Conservation (phyloP, 2,888 invertebrate genomes). For the Pseudoips prasinana region DNA sequence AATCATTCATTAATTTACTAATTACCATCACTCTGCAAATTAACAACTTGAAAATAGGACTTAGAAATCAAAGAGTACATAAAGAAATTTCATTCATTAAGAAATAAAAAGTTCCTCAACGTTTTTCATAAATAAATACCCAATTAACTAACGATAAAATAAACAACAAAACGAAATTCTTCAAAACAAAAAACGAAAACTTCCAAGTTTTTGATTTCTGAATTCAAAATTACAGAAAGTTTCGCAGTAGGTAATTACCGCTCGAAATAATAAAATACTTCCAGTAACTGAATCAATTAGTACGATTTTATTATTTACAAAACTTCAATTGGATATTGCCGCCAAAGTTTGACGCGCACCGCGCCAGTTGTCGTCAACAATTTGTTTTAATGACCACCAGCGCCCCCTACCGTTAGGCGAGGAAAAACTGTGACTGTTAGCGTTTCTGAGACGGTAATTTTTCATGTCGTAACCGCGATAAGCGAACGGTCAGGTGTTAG, state of each 20-base stretch:
- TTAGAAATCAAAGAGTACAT: too few relatives aligned
- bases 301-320: slow-evolving; percentile 33
- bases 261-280: slow-evolving; percentile 32
- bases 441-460: slow-evolving; percentile 69
- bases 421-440: slow-evolving; percentile 60
- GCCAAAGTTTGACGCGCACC: slow-evolving; percentile 30
- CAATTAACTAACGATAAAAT: too few relatives aligned
- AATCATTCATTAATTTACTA: too few relatives aligned
- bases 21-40: too few relatives aligned
- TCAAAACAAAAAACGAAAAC: slow-evolving; percentile 12
- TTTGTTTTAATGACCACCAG: slow-evolving; percentile 63
- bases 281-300: slow-evolving; percentile 40
- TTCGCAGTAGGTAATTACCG: slow-evolving; percentile 26
- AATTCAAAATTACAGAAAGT: slow-evolving; percentile 23
- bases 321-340: slow-evolving; percentile 27
- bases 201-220: slow-evolving; percentile 25
- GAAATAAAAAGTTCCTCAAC: too few relatives aligned
- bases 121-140: too few relatives aligned
- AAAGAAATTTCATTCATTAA: too few relatives aligned
- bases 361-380: slow-evolving; percentile 62
- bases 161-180: slow-evolving; percentile 10
- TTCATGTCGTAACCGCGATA: slow-evolving; percentile 74
- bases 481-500: slow-evolving; percentile 71
- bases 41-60: too few relatives aligned
- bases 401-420: slow-evolving; percentile 49